Base-by-base conservation (phyloP, 2,888 invertebrate genomes). In the Odontocolon sp. region DNA sequence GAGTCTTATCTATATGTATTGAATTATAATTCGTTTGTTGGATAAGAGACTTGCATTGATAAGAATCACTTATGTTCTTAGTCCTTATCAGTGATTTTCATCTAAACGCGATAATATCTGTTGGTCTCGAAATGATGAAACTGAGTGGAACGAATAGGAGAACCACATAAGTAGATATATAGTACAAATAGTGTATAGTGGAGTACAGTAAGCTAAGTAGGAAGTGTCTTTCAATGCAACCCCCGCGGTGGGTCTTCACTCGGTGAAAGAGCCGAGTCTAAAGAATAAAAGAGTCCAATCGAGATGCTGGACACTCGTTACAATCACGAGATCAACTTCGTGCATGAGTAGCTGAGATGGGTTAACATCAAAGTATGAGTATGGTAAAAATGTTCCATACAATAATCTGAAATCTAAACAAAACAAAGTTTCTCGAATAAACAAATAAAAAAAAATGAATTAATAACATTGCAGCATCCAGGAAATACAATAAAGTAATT, bases 171-270 rank as follows among this genome's bases (percentile, higher is more conserved):
- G 18, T 18, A n/a, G 8, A 11, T 9, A 23, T 28, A 47, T 36
- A 42, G 56, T 54, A 33, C 52, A 21, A 59, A 36, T 57, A 28
- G 52, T 66, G 73, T 76, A 14, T 18, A 50, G 61, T 38, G 36
- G 45, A 38, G 14, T 5, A 11, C 45, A 21, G 50, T 71, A 38
- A n/a, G 78, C 63, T 78, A 78, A 78, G 70, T 78, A 78, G 78
- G 78, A 78, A 78, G 70, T 78, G 78, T 78, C 70, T 59, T 70
- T 71, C 76, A 71, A 78, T 75, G 75, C 76, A 45, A 71, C 56
- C 75, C 54, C 75, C 70, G 77, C 72, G 71, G 71, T 72, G 67
- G 72, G 47, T 72, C 77, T 67, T 72, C 57, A 50, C 56, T 61
- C 59, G 40, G 31, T 72, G 77, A 72, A 77, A 72, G 47, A 67